Conservation (phyloP, 2,113 vertebrate species). For the Orycteropus afer region DNA sequence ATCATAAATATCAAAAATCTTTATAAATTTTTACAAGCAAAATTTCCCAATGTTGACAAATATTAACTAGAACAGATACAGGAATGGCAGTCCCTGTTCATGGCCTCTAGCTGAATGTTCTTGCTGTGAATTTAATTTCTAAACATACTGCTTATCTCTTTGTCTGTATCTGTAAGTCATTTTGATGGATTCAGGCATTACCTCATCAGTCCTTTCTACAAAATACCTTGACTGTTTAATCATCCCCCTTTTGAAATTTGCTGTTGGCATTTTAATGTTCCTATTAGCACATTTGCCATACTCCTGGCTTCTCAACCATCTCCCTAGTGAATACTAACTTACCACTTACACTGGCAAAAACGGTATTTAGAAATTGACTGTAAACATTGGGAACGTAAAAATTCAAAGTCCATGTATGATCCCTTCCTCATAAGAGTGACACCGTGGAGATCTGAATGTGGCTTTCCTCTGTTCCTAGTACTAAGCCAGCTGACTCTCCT, state of each 20-base stretch:
- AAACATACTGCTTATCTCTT: background rate
- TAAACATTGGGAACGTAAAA: background rate
- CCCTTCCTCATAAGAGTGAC: background rate
- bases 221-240: background rate
- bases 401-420: background rate
- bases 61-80: background rate
- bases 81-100: background rate
- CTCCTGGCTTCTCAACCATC: background rate
- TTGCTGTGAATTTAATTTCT: background rate
- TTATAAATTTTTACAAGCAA: background rate
- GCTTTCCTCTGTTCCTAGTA: background rate
- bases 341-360: background rate
- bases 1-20: background rate
- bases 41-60: background rate
- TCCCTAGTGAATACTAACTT: background rate
- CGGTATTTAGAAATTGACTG: background rate
- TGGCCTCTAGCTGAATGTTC: background rate
- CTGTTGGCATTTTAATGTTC: background rate
- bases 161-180: background rate
- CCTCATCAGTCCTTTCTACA: background rate
- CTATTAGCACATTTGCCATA: background rate
- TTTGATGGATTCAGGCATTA: background rate
- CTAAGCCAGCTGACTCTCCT: background rate
- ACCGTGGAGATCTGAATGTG: background rate
- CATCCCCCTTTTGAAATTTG: background rate